Evolutionary conservation across 30 jellyfish, hydroid and myxozoan genomes (phyloP).

Genomic region (Clytia hemisphaerica): DNA sequence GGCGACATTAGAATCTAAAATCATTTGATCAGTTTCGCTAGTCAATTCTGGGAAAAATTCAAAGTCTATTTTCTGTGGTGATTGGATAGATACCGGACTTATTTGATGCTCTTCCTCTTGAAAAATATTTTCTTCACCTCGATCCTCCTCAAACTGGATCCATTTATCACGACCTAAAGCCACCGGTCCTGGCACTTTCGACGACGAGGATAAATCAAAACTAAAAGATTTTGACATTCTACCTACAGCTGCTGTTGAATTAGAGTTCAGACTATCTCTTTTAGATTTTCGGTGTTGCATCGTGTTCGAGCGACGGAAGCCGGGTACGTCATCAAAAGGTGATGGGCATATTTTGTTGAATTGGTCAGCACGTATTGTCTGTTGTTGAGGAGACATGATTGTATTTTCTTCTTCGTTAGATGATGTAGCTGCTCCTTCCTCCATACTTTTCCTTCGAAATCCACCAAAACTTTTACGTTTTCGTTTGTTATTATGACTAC

Average conservation of each 20-base stretch:
- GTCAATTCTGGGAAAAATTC: background rate
- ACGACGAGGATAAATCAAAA: background rate
- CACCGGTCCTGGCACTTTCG: background rate
- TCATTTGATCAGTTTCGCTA: background rate
- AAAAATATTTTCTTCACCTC: background rate
- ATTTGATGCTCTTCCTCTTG: background rate
- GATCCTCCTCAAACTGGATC: constrained; percentile 15
- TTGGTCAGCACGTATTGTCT: constrained; percentile 11
- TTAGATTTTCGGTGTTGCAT: background rate
- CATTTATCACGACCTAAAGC: background rate
- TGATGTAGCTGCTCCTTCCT: no score
- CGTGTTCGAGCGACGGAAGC: background rate
- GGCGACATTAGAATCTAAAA: no score
- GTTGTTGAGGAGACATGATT: no score
- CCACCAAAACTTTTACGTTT: no score
- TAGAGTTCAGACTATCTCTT: background rate
- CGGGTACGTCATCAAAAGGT: constrained; percentile 20
- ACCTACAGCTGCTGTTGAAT: no score
- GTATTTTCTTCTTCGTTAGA: no score
- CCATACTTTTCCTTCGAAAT: no score
- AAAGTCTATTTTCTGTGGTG: background rate
- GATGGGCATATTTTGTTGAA: constrained; percentile 6
- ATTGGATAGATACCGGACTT: background rate
- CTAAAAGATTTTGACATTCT: background rate
- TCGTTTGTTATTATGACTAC: no score